Evolutionary conservation across 64 coral and sea anemone species (phyloP), one percentile per base, ranked within the genome.

Genomic region (Pachyseris speciosa): DNA sequence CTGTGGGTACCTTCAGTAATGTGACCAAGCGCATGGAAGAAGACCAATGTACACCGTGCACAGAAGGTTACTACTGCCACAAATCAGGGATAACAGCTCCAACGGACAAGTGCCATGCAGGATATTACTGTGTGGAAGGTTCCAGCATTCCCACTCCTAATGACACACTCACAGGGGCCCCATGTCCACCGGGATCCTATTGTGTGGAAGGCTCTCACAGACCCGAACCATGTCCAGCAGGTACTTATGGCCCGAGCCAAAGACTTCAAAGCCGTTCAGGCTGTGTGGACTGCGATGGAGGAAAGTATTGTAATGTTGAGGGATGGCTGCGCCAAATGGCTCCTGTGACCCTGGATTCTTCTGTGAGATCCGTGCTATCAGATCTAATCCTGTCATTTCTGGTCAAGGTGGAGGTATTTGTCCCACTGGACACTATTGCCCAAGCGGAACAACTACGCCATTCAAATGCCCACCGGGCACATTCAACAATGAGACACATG

Each of bases 401-500:
- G 43, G 80, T 58, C 68, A 59, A 28, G 95, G 95, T 74, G 97
- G 97, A 37, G 94, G 92, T 75, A 73, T 95, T 2, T 99, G 97
- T 83, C 97, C 97, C n/a, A 67, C 33, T 9, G 97, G 97, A 39
- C 90, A 87, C 76, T 99, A 95, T 50, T 99, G 97, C 28, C 90
- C 90, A 4, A 27, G 37, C 59, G 80, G 75, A 25, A 95, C 93
- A 44, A 95, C 97, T 37, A 95, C 97, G 16, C 94, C 97, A 29
- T 95, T 93, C 25, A 99, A 99, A 80, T 99, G 97, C 84, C 94
- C 97, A 2, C 97, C 97, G 20, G 97, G 97, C 73, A 93, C 97
- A 75, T 99, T 93, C 33, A 95, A 92, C 72, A 95, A 99, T 34
- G 85, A 93, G 55, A 95, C 90, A 7, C 67, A 67, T 60, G 90